Conservation (phyloP, 35 echinoderm and acorn worm genomes). For the Lytechinus pictus region DNA sequence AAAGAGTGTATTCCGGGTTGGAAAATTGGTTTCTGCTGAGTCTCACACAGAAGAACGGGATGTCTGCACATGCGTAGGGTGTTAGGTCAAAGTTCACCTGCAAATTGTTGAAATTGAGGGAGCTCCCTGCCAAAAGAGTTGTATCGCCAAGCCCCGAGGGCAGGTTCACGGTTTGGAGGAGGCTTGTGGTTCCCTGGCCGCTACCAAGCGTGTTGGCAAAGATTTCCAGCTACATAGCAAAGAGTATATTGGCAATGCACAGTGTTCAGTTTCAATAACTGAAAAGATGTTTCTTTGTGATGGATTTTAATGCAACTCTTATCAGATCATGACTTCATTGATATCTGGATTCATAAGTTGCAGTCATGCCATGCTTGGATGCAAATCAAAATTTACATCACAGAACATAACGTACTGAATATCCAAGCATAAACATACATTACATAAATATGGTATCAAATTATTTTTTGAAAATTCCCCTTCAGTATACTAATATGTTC, state of each 20-base stretch:
- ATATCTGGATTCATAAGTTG: too few species aligned
- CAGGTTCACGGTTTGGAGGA: not conserved
- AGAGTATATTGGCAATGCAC: not conserved
- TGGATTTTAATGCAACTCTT: too few species aligned
- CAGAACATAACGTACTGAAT: too few species aligned
- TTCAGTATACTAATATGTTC: too few species aligned
- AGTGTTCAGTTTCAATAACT: not conserved
- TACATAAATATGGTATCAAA: too few species aligned
- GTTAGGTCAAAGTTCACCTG: constrained; percentile 16
- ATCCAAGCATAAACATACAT: too few species aligned
- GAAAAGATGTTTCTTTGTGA: not conserved
- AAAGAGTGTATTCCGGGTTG: not conserved
- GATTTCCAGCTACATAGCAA: not conserved
- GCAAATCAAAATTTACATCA: too few species aligned
- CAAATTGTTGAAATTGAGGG: not conserved
- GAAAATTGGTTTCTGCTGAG: not conserved
- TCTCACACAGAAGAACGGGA: not conserved
- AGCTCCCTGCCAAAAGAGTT: not conserved
- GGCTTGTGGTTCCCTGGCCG: not conserved
- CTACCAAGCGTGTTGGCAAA: constrained; percentile 8
- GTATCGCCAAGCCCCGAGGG: not conserved
- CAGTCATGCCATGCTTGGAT: too few species aligned
- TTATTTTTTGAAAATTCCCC: too few species aligned
- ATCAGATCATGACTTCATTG: too few species aligned
- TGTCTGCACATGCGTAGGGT: not conserved